Evolutionary conservation across 2,113 vertebrate species (phyloP), one percentile per base, ranked within the genome.

Genomic region (Calypte anna): DNA sequence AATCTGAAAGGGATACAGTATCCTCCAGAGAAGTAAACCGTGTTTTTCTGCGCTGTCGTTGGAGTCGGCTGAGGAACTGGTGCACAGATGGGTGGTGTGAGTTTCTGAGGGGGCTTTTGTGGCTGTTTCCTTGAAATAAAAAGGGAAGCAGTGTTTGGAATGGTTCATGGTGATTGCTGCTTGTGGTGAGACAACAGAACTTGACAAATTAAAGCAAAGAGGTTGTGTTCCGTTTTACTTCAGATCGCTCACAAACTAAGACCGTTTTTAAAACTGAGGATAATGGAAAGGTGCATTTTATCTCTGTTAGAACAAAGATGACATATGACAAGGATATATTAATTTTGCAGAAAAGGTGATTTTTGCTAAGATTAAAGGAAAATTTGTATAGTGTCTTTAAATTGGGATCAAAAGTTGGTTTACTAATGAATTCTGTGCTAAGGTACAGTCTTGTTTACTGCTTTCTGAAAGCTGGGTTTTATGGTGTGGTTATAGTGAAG

Each of bases 391-490:
- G 62, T 25, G 18, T 88, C 88, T 79, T 90, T 92, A 81, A 85
- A 83, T 36, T 81, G 93, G 94, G 94, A 96, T 97, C 97, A 97
- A 90, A 96, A 92, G 57, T 73, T 89, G 95, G 70, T 94, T 74
- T 94, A 91, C 68, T 92, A 51, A 89, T 68, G 64, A 85, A 62
- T 94, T 95, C 90, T 18, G 21, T 96, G 93, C 90, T 96, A 96
- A 97, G 94, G 86, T 96, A 93, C 95, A 96, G 94, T 96, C 94
- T 91, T 82, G 91, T 97, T 97, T 96, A 96, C 94, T 97, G 67
- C 93, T 95, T 74, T 75, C 89, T 85, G 90, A 93, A 93, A 58
- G 84, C 80, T 86, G 82, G 92, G 94, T 43, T 95, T 97, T 93
- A 61, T 68, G 90, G 61, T 61, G 85, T 48, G 27, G 75, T 82